Evolutionary conservation across 2,888 invertebrate genomes (phyloP).

Genomic region (Aleiodes alternator): DNA sequence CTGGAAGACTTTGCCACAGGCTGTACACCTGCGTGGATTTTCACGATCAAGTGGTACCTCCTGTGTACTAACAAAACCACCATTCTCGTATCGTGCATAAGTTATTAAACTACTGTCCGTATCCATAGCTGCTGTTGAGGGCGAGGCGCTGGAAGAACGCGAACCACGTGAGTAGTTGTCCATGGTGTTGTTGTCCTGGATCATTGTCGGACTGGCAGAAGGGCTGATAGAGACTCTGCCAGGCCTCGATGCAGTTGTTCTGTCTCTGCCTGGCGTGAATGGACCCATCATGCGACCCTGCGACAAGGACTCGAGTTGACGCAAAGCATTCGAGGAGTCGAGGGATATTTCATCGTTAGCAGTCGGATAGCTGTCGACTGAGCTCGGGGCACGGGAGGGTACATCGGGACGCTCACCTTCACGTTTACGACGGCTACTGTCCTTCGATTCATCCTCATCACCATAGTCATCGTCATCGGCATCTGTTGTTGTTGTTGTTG

Average conservation of each 20-base stretch:
- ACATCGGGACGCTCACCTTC: conserved; percentile 62
- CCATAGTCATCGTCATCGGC: conserved; percentile 67
- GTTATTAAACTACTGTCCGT: conserved; percentile 75
- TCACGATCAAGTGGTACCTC: conserved; percentile 95
- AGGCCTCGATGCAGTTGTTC: conserved; percentile 77
- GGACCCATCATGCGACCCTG: conserved; percentile 82
- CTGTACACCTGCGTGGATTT: conserved; percentile 92
- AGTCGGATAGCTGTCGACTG: conserved; percentile 78
- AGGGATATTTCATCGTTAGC: conserved; percentile 78
- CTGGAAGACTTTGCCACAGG: conserved; percentile 95
- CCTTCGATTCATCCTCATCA: conserved; percentile 72
- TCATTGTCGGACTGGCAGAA: conserved; percentile 76
- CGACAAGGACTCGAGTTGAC: conserved; percentile 87
- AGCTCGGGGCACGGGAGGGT: conserved; percentile 74
- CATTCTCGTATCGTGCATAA: conserved; percentile 85
- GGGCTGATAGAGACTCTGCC: conserved; percentile 78
- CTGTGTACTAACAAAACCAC: conserved; percentile 83
- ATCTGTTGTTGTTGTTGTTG: conserved; percentile 71
- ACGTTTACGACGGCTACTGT: conserved; percentile 58
- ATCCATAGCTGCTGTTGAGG: conserved; percentile 74
- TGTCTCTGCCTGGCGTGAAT: conserved; percentile 46
- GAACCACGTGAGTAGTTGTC: conserved; percentile 74
- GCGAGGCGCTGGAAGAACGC: conserved; percentile 75
- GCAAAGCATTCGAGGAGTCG: conserved; percentile 80
- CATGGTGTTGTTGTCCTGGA: conserved; percentile 70